A percentile compares a stretch with the other conserved stretches of the same genome.
phyloP scores from a whole-genome alignment of 2,113 vertebrate species.

The Anhinga rufa region DNA sequence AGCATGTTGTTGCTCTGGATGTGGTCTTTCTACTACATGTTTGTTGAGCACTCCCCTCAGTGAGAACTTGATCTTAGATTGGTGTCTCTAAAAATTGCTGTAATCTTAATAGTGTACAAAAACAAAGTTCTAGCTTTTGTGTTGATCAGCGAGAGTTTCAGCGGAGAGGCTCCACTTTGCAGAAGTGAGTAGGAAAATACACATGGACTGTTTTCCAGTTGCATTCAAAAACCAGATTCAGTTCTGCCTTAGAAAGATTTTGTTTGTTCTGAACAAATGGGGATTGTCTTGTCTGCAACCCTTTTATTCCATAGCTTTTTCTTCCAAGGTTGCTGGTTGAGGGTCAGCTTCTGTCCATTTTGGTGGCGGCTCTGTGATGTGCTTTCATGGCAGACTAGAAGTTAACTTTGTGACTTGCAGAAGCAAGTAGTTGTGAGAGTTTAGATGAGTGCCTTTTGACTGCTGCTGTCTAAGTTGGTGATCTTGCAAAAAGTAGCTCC shows the following conservation, averaged over 20 bases:
- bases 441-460: not conserved
- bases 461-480: not conserved
- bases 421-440: not conserved
- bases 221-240: not conserved
- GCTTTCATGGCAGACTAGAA: not conserved
- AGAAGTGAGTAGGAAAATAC: not conserved
- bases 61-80: not conserved
- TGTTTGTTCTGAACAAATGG: not conserved
- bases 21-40: slow-evolving; percentile 36
- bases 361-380: not conserved
- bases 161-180: not conserved
- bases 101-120: not conserved
- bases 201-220: not conserved
- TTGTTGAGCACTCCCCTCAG: not conserved
- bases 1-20: not conserved
- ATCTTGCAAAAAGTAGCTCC: not conserved
- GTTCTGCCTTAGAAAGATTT: not conserved
- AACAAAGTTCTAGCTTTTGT: not conserved
- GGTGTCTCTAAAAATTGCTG: not conserved
- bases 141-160: not conserved
- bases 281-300: not conserved
- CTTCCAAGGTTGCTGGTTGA: not conserved
- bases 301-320: not conserved
- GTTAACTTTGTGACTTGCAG: not conserved
- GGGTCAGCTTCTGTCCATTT: not conserved